Conservation (phyloP, 2,797 vertebrate genomes). For the Philypnodon macrostomus region DNA sequence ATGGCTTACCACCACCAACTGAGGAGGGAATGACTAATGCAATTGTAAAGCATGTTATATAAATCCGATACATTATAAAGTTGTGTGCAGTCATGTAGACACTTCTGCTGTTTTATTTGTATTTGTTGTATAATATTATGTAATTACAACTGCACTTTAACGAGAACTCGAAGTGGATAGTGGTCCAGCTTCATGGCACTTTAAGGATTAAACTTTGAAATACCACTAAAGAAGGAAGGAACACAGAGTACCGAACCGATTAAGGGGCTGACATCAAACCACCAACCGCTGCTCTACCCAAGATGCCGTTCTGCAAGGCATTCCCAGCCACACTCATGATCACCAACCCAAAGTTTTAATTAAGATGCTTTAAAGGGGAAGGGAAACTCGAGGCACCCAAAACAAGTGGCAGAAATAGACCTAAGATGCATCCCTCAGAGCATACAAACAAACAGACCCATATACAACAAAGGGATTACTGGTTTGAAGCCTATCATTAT, state of each 20-base stretch:
- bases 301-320: constrained; percentile 52
- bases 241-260: constrained; percentile 34
- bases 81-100: too few relatives aligned
- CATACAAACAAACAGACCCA: constrained; percentile 59
- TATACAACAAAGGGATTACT: constrained; percentile 61
- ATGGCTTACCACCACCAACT: too few relatives aligned
- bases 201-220: constrained; percentile 18
- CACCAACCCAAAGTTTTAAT: constrained; percentile 58
- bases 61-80: too few relatives aligned
- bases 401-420: constrained; percentile 60
- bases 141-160: not conserved
- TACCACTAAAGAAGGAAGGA: constrained; percentile 26
- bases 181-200: not conserved
- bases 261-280: constrained; percentile 52
- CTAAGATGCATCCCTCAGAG: constrained; percentile 54
- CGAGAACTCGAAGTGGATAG: not conserved
- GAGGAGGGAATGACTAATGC: too few relatives aligned
- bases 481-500: constrained; percentile 71
- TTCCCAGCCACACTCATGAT: constrained; percentile 53
- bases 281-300: constrained; percentile 48
- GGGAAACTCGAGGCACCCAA: constrained; percentile 47
- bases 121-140: too few relatives aligned
- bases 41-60: too few relatives aligned
- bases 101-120: too few relatives aligned
- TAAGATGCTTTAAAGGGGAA: constrained; percentile 58